Conservation (phyloP, 2,113 vertebrate genomes). For the Podocnemis expansa region DNA sequence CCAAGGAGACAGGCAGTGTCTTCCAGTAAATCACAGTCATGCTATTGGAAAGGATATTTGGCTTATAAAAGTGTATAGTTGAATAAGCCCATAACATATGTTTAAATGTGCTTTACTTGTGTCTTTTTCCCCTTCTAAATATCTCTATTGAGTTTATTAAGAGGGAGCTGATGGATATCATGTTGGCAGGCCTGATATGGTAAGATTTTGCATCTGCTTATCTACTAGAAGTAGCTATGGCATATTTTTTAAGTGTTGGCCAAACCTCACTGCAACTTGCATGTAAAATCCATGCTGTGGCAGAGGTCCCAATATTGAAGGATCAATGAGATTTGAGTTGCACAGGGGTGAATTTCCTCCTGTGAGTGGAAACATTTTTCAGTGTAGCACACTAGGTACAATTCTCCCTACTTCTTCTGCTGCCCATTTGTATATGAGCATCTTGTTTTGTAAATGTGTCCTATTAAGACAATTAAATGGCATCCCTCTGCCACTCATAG, state of each 20-base stretch:
- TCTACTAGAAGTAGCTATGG: background rate
- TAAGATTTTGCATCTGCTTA: fast-evolving
- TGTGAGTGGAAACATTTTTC: background rate
- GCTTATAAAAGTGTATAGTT: background rate
- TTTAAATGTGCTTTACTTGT: background rate
- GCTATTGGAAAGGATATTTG: background rate
- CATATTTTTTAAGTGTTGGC: background rate
- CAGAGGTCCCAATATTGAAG: background rate
- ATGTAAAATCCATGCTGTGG: background rate
- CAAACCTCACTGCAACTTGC: background rate
- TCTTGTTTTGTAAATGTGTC: background rate
- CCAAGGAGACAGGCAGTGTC: background rate
- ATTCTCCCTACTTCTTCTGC: background rate
- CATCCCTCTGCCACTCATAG: background rate
- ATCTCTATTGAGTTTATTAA: background rate
- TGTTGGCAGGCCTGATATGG: background rate
- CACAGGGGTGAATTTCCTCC: background rate
- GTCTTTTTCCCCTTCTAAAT: background rate
- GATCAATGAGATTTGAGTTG: background rate
- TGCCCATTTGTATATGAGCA: background rate
- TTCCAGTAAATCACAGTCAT: background rate
- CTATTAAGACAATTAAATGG: background rate
- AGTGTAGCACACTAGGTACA: background rate
- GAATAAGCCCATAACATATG: background rate
- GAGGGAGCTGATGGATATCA: background rate